Evolutionary conservation across 2,113 vertebrate species (phyloP).

Genomic region (Bothrops jararaca): DNA sequence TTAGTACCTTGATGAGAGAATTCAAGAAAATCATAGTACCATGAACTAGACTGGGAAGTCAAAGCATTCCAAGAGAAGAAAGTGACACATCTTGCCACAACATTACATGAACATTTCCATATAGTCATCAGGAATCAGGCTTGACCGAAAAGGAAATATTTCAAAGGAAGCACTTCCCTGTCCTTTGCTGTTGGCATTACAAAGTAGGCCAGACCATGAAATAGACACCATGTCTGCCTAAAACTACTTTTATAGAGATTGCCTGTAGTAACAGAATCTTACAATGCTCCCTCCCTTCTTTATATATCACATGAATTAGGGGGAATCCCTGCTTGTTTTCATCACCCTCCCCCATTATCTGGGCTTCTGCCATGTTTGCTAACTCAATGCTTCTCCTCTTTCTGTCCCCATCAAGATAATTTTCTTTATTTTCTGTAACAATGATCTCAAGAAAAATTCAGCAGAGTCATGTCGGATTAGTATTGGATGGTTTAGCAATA

Average conservation of each 20-base stretch:
- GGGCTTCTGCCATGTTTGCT: not conserved
- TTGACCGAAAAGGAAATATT: not conserved
- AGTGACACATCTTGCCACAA: not conserved
- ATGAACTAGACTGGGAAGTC: not conserved
- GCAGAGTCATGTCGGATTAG: not conserved
- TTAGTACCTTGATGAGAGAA: not conserved
- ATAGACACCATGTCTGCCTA: not conserved
- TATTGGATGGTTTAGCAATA: not conserved
- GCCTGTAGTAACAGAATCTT: not conserved
- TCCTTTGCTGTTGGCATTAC: not conserved
- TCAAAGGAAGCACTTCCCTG: not conserved
- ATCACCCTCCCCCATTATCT: not conserved
- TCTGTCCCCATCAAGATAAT: not conserved
- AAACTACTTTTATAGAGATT: not conserved
- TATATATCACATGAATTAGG: not conserved
- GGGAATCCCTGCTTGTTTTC: not conserved
- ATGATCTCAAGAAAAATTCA: not conserved
- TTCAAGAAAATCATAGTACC: not conserved
- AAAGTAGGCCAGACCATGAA: not conserved
- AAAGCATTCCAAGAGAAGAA: not conserved
- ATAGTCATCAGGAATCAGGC: not conserved
- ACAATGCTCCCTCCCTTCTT: not conserved
- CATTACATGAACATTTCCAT: not conserved
- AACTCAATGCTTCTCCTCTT: not conserved
- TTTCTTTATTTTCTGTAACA: not conserved